Evolutionary conservation across 2,113 vertebrate species (phyloP), one percentile per base, ranked within the genome.

Genomic region (Elephas maximus): DNA sequence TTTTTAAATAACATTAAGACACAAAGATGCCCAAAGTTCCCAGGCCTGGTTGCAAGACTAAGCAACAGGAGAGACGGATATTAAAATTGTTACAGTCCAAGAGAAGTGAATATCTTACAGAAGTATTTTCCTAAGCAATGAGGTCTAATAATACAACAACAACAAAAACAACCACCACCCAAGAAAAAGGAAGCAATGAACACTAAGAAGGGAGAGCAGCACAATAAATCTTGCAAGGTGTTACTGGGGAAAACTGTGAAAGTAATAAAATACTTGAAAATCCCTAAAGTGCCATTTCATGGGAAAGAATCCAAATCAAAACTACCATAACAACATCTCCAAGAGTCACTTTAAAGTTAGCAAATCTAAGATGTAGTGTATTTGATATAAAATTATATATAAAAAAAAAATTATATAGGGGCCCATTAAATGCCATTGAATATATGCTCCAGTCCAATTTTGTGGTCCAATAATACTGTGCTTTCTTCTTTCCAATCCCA

Each of bases 1-100:
- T 97, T 98, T 97, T 90, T 94, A 98, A 98, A 97, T 98, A 97
- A 98, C 96, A 97, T 93, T 97, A 98, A 96, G 87, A 96, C 92
- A 91, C 84, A 74, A 96, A 97, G 93, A 98, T 88, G 95, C 94
- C 97, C 97, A 51, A 95, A 98, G 95, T 98, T 98, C 97, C 92
- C 65, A 89, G 86, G 95, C 81, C 95, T 91, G 33, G 97, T 98
- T 96, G 94, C 90, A 97, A 97, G 88, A 98, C 37, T 79, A 88
- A 94, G 89, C 96, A 96, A 98, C 93, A 96, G 91, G 37, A 93
- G 94, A 97, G 93, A 97, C 81, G 88, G 26, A 84, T 67, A 96
- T 95, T 98, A 98, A 97, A 95, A 97, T 91, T 85, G 2, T 92
- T 93, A 96, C 97, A 84, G 95, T 65, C 48, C 74, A 28, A 65